A percentile compares a stretch with the other conserved stretches of the same genome.
phyloP scores from a whole-genome alignment of 2,113 vertebrate species.

The Catharus bicknelli region DNA sequence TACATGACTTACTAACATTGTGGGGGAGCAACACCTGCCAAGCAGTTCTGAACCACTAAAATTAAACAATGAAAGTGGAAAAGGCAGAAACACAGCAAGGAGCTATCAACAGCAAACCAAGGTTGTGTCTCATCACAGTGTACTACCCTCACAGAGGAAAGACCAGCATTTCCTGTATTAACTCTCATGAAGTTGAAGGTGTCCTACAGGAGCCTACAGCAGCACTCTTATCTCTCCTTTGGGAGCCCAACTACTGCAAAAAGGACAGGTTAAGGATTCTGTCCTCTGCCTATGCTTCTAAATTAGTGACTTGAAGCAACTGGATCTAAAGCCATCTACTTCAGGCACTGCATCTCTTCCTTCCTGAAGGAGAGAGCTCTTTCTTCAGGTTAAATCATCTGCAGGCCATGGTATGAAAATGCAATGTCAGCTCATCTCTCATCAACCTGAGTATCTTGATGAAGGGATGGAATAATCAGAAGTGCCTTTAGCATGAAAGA shows the following conservation, averaged over 20 bases:
- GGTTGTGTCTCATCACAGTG: not conserved
- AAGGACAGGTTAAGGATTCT: not conserved
- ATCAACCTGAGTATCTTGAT: not conserved
- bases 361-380: not conserved
- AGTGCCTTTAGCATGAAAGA: not conserved
- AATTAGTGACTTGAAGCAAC: not conserved
- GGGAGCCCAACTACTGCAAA: not conserved
- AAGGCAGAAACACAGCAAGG: not conserved
- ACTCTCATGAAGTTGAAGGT: not conserved
- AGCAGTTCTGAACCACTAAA: not conserved
- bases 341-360: not conserved
- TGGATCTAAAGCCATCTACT: not conserved
- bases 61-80: not conserved
- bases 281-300: not conserved
- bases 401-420: not conserved
- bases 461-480: not conserved
- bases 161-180: not conserved
- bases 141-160: not conserved
- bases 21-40: not conserved
- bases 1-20: not conserved
- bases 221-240: not conserved
- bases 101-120: not conserved
- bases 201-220: not conserved
- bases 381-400: not conserved
- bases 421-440: not conserved